Evolutionary conservation across 2,888 invertebrate genomes (phyloP).

Genomic region (Eueremaeus valkanovi): DNA sequence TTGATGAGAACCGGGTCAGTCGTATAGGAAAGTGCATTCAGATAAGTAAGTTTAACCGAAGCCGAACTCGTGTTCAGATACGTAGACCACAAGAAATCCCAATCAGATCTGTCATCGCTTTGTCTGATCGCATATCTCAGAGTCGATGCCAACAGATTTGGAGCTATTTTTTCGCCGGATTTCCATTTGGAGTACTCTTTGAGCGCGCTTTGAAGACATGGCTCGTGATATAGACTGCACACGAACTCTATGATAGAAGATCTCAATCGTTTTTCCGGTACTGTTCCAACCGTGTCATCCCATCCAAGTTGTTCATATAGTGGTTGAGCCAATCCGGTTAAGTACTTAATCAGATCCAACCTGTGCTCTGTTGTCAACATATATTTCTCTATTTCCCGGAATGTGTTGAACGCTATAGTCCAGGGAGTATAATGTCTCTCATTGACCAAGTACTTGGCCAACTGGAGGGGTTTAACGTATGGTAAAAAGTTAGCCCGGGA

Average conservation of each 20-base stretch:
- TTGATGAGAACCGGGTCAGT: conserved; percentile 3
- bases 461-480: conserved; percentile 50
- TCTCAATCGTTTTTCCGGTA: conserved; percentile 9
- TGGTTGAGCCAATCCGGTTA: neutral
- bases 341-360: neutral
- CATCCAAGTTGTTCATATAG: conserved; percentile 8
- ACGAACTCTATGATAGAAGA: conserved; percentile 12
- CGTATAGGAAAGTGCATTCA: conserved; percentile 35
- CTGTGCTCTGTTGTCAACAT: conserved; percentile 27
- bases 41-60: conserved; percentile 26
- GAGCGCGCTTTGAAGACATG: neutral
- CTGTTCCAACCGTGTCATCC: conserved; percentile 17
- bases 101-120: neutral
- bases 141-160: conserved; percentile 12
- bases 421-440: conserved; percentile 50
- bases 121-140: conserved; percentile 21
- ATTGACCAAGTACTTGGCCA: conserved; percentile 49
- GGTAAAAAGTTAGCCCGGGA: conserved; percentile 61
- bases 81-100: conserved; percentile 29
- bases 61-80: conserved; percentile 33
- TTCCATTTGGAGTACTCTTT: conserved; percentile 18
- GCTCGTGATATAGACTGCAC: neutral
- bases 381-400: neutral
- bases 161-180: neutral
- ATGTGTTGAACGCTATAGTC: conserved; percentile 38